phyloP scores from a whole-genome alignment of 2,888 invertebrate genomes.

The Acleris laterana region DNA sequence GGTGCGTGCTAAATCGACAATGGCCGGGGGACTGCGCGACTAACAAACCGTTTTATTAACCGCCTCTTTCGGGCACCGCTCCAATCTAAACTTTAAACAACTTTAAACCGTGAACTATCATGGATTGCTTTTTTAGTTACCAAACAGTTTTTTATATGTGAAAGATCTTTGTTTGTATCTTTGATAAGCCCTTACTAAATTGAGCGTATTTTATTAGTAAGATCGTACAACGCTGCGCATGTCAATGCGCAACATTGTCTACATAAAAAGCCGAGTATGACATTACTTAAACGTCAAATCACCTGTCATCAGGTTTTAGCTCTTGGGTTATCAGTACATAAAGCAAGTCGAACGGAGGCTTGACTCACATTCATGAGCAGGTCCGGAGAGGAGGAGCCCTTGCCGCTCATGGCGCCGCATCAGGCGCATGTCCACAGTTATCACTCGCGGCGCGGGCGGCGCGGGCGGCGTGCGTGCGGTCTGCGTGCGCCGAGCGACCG shows the following conservation, averaged over 20 bases:
- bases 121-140: constrained; percentile 35
- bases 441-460: constrained; percentile 75
- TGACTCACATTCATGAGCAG: constrained; percentile 85
- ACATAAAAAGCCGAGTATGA: no score
- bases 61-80: constrained; percentile 62
- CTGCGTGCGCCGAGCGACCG: constrained; percentile 74
- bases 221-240: no score
- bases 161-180: no score
- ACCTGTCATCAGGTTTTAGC: no score
- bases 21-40: constrained; percentile 64
- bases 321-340: no score
- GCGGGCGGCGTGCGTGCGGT: constrained; percentile 78
- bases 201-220: no score
- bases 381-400: constrained; percentile 80
- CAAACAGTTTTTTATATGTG: not conserved
- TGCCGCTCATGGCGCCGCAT: constrained; percentile 77
- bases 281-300: no score
- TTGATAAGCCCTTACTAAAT: no score
- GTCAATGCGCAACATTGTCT: not conserved
- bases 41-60: constrained; percentile 70
- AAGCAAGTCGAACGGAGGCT: constrained; percentile 8
- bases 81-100: constrained; percentile 56
- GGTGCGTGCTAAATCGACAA: constrained; percentile 82
- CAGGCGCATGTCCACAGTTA: constrained; percentile 77
- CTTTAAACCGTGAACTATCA: constrained; percentile 53